These are phyloP conservation scores for Eospalax fontanierii DNA, from an alignment of 2,797 vertebrate genomes.

Conservation along the genomic window DNA sequence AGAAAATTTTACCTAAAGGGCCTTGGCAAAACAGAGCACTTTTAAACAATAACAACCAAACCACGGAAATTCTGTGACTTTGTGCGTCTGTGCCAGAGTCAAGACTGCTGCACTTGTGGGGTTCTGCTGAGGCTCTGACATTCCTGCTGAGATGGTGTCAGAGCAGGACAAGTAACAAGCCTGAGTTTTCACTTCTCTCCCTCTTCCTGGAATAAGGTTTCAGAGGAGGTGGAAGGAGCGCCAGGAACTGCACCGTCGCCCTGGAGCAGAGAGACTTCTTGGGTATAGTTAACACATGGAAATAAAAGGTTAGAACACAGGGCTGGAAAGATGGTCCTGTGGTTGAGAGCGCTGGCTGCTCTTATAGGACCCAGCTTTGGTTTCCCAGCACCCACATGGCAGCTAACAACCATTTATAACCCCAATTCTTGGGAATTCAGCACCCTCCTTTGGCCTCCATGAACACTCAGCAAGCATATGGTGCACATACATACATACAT, in stretches of 20 bases:
- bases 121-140: neutral
- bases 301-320: slow-evolving; percentile 21
- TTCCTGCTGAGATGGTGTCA: too few species aligned
- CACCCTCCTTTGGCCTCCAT: too few species aligned
- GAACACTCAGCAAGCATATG: too few species aligned
- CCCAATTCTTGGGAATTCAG: too few species aligned
- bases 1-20: neutral
- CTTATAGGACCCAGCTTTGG: too few species aligned
- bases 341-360: too few species aligned
- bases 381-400: too few species aligned
- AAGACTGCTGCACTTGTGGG: neutral
- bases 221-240: neutral
- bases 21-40: neutral
- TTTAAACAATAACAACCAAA: neutral
- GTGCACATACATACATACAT: too few species aligned
- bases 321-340: too few species aligned
- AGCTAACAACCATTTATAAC: too few species aligned
- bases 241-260: neutral
- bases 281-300: neutral
- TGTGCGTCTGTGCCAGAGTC: neutral
- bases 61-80: neutral
- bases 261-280: neutral
- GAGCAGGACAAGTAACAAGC: too few species aligned
- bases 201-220: neutral
- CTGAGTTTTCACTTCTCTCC: neutral